phyloP scores from a whole-genome alignment of 2,113 vertebrate species.

The Solea senegalensis region DNA sequence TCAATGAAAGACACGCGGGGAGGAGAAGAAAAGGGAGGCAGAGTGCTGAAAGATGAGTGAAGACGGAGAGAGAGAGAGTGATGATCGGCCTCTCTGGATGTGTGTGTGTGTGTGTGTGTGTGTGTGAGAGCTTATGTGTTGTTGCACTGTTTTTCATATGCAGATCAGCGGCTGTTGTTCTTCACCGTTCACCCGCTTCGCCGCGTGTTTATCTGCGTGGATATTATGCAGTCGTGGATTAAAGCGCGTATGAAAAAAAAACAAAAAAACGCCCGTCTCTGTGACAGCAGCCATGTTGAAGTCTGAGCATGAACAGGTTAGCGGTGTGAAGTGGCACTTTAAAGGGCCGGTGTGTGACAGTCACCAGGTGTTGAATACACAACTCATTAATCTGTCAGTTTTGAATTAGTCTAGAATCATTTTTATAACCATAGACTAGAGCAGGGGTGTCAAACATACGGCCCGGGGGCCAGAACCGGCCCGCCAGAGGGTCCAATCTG shows the following conservation, averaged over 20 bases:
- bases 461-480: too few relatives aligned
- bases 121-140: conserved; percentile 40
- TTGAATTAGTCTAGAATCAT: too few relatives aligned
- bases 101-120: conserved; percentile 30
- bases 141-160: conserved; percentile 62
- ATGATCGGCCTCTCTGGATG: conserved; percentile 59
- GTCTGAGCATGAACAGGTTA: background rate
- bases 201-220: conserved; percentile 59
- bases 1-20: conserved; percentile 65
- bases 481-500: too few relatives aligned
- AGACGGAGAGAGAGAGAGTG: conserved; percentile 53
- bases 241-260: conserved; percentile 24
- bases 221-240: conserved; percentile 49
- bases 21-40: conserved; percentile 18
- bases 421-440: too few relatives aligned
- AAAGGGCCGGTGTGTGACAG: background rate
- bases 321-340: conserved; percentile 7
- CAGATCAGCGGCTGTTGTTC: conserved; percentile 63
- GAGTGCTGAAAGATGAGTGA: conserved; percentile 65
- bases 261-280: too few relatives aligned
- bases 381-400: too few relatives aligned
- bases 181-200: conserved; percentile 45
- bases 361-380: too few relatives aligned
- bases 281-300: conserved; percentile 37
- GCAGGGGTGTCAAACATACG: too few relatives aligned